phyloP scores from a whole-genome alignment of 2,888 invertebrate genomes.

The Coelopa pilipes region DNA sequence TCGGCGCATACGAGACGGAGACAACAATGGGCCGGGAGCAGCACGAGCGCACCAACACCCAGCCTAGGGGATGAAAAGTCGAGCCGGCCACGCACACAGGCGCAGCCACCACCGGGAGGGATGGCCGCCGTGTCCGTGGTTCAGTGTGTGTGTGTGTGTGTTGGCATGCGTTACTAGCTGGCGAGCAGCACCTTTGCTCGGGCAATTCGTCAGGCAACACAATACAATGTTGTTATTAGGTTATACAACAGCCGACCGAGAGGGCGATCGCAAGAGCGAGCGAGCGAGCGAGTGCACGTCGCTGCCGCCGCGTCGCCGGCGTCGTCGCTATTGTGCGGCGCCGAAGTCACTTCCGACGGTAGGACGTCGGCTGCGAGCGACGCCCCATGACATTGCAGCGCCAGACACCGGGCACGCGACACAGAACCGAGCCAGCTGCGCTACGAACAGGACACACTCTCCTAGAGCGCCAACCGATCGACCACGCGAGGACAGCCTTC shows the following conservation, averaged over 20 bases:
- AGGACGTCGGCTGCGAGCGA: conserved; percentile 53
- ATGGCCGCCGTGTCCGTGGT: conserved; percentile 23
- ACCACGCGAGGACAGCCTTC: neutral
- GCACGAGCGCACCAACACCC: conserved; percentile 46
- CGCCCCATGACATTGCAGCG: conserved; percentile 70
- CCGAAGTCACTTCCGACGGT: conserved; percentile 63
- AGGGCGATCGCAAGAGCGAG: conserved; percentile 37
- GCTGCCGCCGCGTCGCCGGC: neutral
- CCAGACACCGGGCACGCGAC: conserved; percentile 74
- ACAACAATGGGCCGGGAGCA: conserved; percentile 40
- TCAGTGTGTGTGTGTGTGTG: conserved; percentile 39
- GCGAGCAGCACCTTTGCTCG: conserved; percentile 39
- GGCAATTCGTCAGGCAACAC: conserved; percentile 16
- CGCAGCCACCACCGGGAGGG: conserved; percentile 15
- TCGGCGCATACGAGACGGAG: conserved; percentile 1
- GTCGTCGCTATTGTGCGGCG: conserved; percentile 44
- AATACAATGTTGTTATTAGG: too few species aligned
- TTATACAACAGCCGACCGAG: conserved; percentile 27
- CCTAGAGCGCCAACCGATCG: conserved; percentile 28
- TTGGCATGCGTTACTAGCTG: conserved; percentile 31
- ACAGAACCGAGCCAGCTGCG: conserved; percentile 70
- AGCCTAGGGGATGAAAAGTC: conserved; percentile 65
- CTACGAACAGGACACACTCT: conserved; percentile 68
- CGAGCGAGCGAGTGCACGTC: conserved; percentile 23
- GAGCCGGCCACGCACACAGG: conserved; percentile 42